These are phyloP conservation scores for Ispidina picta DNA, from an alignment of 2,797 vertebrate species.

Conservation along the genomic window DNA sequence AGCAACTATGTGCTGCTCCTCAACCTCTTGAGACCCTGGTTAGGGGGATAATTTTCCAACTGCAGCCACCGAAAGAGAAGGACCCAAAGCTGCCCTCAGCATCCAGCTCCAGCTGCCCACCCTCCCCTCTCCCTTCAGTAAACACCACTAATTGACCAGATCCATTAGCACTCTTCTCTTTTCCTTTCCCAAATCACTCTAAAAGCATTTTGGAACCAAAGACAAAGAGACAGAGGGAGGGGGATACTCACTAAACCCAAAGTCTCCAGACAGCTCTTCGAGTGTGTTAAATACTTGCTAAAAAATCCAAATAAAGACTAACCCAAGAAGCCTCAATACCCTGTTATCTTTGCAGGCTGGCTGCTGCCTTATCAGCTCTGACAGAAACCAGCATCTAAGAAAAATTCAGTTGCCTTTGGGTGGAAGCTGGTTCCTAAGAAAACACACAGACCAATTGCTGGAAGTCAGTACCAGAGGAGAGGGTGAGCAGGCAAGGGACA, in stretches of 20 bases:
- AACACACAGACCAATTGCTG: not conserved
- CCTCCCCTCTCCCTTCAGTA: not conserved
- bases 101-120: not conserved
- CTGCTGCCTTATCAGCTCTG: conserved; percentile 59
- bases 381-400: not conserved
- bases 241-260: not conserved
- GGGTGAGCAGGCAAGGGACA: not conserved
- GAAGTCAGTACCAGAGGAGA: not conserved
- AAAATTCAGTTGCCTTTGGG: conserved; percentile 23
- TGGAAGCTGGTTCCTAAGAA: conserved; percentile 41
- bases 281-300: not conserved
- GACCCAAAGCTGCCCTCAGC: accelerated
- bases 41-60: not conserved
- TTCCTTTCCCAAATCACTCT: not conserved
- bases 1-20: not conserved
- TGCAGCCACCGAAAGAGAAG: not conserved
- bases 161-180: not conserved
- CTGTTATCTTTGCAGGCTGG: conserved; percentile 51
- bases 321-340: not conserved
- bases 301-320: conserved; percentile 53
- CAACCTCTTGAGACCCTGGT: not conserved
- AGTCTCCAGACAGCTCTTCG: conserved; percentile 11
- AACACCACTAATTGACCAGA: not conserved
- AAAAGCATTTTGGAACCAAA: not conserved
- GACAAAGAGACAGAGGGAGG: not conserved